These are phyloP conservation scores for Smutsia temminckii DNA, from an alignment of 2,797 vertebrate species.

Conservation along the genomic window DNA sequence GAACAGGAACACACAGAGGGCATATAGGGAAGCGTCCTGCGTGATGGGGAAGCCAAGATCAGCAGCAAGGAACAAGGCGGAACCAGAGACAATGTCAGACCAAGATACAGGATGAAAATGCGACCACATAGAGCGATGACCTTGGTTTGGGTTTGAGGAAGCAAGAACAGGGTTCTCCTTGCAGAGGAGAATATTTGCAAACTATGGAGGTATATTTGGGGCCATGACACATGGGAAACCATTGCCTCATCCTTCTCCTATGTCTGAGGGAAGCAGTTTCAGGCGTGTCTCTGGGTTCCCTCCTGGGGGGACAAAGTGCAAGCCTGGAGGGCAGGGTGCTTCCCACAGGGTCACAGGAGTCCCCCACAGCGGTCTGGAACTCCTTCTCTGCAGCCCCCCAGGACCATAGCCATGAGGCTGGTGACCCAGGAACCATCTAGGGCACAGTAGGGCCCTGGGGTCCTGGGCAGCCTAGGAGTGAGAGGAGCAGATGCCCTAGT, in stretches of 20 bases:
- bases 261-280: too few relatives aligned
- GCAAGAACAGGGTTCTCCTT: neutral
- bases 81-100: fast-evolving
- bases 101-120: neutral
- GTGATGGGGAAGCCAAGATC: neutral
- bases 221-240: fast-evolving
- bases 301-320: neutral
- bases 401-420: neutral
- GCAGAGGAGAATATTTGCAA: neutral
- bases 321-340: fast-evolving
- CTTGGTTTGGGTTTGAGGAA: neutral
- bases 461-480: too few relatives aligned
- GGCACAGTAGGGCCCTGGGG: neutral
- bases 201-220: fast-evolving
- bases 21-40: fast-evolving
- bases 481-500: neutral
- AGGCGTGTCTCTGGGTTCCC: neutral
- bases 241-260: neutral
- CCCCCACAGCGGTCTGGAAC: neutral
- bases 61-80: neutral
- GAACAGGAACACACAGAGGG: too few relatives aligned
- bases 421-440: neutral
- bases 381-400: neutral
- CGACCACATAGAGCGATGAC: fast-evolving
- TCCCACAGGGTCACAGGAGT: neutral